Evolutionary conservation across 2,888 invertebrate species (phyloP).

Genomic region (Ryuthela nishihirai): DNA sequence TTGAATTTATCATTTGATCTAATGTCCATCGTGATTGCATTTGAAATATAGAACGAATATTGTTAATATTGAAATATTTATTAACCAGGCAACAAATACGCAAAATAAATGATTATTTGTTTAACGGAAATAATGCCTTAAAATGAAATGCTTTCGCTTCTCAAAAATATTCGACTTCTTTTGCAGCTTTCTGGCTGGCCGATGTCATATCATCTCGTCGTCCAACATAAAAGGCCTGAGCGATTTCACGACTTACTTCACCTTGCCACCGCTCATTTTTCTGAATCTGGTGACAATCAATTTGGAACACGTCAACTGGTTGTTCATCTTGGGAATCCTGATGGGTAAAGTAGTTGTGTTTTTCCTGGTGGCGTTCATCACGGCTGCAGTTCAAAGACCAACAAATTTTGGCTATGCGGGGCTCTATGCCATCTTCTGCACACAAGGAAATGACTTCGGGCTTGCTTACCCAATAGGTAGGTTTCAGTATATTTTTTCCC

Average conservation of each 20-base stretch:
- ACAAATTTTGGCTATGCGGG: slow-evolving; percentile 79
- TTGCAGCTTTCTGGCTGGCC: slow-evolving; percentile 68
- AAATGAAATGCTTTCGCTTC: too few species aligned
- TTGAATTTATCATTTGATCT: too few species aligned
- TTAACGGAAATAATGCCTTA: too few species aligned
- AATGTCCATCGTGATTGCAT: too few species aligned
- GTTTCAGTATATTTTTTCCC: too few species aligned
- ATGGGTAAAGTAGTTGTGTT: slow-evolving; percentile 82
- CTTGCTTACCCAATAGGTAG: slow-evolving; percentile 75
- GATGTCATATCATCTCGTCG: slow-evolving; percentile 73
- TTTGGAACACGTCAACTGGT: slow-evolving; percentile 76
- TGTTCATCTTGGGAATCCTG: slow-evolving; percentile 75
- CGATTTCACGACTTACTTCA: slow-evolving; percentile 91
- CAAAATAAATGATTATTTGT: too few species aligned
- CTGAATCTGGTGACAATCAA: slow-evolving; percentile 80
- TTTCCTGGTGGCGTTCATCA: slow-evolving; percentile 69
- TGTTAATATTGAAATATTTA: too few species aligned
- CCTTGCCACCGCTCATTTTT: slow-evolving; percentile 86
- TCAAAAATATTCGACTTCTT: too few species aligned
- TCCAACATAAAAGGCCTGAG: slow-evolving; percentile 84
- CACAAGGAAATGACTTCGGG: slow-evolving; percentile 96
- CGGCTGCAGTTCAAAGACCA: slow-evolving; percentile 68
- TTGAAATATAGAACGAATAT: too few species aligned
- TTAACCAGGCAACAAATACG: too few species aligned
- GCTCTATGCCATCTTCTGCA: slow-evolving; percentile 88